phyloP scores from a whole-genome alignment of 1,140 invertebrate species.

The Orussus abietinus region DNA sequence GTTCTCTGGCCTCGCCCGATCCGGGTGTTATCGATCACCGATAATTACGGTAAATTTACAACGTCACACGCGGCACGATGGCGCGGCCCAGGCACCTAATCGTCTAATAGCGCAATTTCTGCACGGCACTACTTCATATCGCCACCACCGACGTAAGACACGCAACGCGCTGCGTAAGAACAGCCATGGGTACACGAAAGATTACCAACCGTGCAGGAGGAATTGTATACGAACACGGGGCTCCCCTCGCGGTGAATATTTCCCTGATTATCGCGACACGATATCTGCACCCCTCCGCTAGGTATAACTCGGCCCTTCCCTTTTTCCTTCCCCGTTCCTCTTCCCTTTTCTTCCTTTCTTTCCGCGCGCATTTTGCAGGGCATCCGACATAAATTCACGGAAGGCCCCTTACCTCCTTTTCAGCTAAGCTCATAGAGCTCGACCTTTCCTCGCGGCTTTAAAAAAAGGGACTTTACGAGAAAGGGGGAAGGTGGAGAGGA shows the following conservation, averaged over 20 bases:
- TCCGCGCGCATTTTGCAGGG: too few species aligned
- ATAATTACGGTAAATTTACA: conserved; percentile 9
- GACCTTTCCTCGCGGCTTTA: too few species aligned
- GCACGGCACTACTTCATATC: not conserved
- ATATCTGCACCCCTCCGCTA: conserved; percentile 20
- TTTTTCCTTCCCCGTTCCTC: too few species aligned
- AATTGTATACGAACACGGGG: conserved; percentile 7
- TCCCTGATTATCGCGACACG: conserved; percentile 25
- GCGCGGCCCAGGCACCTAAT: too few species aligned
- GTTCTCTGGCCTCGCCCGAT: conserved; percentile 9
- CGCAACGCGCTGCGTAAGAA: conserved; percentile 8
- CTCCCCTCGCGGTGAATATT: conserved; percentile 21
- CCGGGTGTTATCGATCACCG: not conserved
- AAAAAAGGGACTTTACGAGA: too few species aligned
- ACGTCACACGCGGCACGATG: conserved; percentile 4
- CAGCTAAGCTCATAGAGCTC: too few species aligned
- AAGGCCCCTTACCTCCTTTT: too few species aligned
- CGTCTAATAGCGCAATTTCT: not conserved
- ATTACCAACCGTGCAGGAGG: too few species aligned
- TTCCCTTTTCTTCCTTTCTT: too few species aligned
- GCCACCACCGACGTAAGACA: not conserved
- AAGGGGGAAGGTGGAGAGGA: too few species aligned
- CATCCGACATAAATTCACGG: conserved; percentile 28
- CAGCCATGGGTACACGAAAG: too few species aligned
- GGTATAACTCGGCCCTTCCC: conserved; percentile 13